A percentile compares a stretch with the other conserved stretches of the same genome.
Evolutionary conservation across 2,797 vertebrate genomes (phyloP).

Genomic region (Enteromius trimaculatus): DNA sequence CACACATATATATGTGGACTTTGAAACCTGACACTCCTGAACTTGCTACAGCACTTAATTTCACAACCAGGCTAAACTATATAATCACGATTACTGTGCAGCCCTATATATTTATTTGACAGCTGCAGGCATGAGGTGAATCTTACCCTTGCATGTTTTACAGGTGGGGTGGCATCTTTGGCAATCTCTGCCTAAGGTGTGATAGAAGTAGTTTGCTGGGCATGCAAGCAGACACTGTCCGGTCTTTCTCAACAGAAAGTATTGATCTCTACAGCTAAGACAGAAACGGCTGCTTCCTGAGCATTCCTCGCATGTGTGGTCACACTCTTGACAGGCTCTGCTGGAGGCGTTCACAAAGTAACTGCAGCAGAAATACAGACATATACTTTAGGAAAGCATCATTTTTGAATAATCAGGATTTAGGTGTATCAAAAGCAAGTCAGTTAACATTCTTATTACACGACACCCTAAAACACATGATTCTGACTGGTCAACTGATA

Average conservation of each 20-base stretch:
- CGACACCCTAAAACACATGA: background rate
- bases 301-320: conserved; percentile 53
- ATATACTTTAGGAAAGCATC: background rate
- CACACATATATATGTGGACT: too few species aligned
- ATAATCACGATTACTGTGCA: too few species aligned
- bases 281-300: conserved; percentile 45
- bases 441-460: background rate
- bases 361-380: conserved; percentile 38
- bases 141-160: conserved; percentile 56
- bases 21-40: too few species aligned
- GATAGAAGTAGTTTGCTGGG: conserved; percentile 42
- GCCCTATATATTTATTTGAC: background rate
- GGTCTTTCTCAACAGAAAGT: conserved; percentile 37
- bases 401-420: background rate
- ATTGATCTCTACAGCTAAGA: conserved; percentile 52
- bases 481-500: background rate
- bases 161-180: conserved; percentile 55
- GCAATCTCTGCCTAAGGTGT: conserved; percentile 29
- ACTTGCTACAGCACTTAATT: too few species aligned
- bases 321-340: conserved; percentile 52
- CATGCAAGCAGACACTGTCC: conserved; percentile 57
- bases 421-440: background rate
- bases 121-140: background rate
- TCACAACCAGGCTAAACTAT: too few species aligned
- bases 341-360: conserved; percentile 49